Percentiles rank a stretch among this genome's conserved stretches.
Conservation (phyloP, 2,797 vertebrate species). For the Peromyscus eremicus region DNA sequence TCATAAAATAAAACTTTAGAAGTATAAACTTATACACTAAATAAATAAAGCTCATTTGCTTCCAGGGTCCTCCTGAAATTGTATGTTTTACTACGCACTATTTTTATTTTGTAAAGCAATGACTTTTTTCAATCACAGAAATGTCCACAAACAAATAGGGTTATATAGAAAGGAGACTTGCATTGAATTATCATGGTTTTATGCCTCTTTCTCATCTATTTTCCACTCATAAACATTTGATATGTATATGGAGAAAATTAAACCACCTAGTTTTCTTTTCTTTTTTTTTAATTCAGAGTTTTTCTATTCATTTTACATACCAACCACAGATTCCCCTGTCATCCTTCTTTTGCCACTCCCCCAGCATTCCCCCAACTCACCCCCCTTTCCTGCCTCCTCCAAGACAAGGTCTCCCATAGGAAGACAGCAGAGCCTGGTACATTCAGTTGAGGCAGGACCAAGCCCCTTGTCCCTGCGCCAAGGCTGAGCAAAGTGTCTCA, state of each 20-base stretch:
- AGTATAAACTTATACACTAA: neutral
- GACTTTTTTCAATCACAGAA: neutral
- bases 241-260: neutral
- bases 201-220: neutral
- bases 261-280: neutral
- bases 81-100: neutral
- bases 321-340: too few relatives aligned
- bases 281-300: too few relatives aligned
- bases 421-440: too few relatives aligned
- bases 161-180: neutral
- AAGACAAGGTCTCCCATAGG: too few relatives aligned
- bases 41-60: neutral
- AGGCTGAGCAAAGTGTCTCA: too few relatives aligned
- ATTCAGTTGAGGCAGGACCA: too few relatives aligned
- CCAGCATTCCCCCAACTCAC: too few relatives aligned
- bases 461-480: too few relatives aligned
- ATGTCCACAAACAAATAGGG: neutral
- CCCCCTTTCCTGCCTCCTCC: too few relatives aligned
- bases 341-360: too few relatives aligned
- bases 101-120: slow-evolving; percentile 18
- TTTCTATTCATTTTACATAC: too few relatives aligned
- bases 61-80: neutral
- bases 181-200: neutral
- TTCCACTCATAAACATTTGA: neutral
- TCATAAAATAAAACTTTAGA: slow-evolving; percentile 18